A percentile compares a stretch with the other conserved stretches of the same genome.
phyloP scores from a whole-genome alignment of 53 echinoderm and acorn worm species.

The Crossaster papposus region DNA sequence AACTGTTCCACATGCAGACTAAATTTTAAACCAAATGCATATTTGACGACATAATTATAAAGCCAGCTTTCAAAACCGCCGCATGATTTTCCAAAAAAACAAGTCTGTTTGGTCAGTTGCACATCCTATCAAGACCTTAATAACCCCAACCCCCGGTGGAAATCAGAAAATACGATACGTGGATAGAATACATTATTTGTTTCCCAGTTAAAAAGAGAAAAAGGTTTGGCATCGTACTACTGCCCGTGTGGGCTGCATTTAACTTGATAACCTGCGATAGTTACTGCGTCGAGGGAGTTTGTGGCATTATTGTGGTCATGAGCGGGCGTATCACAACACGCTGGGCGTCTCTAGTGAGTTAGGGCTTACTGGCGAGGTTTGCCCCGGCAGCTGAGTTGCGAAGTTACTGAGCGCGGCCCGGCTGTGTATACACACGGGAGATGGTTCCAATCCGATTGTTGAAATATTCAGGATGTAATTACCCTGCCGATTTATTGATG shows the following conservation, averaged over 20 bases:
- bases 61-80: neutral
- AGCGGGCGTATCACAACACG: neutral
- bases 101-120: neutral
- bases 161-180: slow-evolving; percentile 36
- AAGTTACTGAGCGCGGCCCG: neutral
- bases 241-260: neutral
- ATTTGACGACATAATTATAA: no score
- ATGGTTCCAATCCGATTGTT: neutral
- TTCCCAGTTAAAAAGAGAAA: neutral
- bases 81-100: neutral
- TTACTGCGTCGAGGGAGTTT: neutral
- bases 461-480: neutral
- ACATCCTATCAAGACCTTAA: neutral
- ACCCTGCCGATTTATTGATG: neutral
- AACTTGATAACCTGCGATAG: slow-evolving; percentile 17
- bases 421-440: neutral
- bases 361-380: neutral
- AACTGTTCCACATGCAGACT: no score
- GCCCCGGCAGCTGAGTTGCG: neutral
- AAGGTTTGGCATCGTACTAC: neutral
- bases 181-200: slow-evolving; percentile 22
- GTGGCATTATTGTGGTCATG: slow-evolving; percentile 25
- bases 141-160: slow-evolving; percentile 4
- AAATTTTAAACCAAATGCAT: no score
- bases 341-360: neutral